Evolutionary conservation across 2,113 vertebrate species (phyloP).

Genomic region (Passer montanus): DNA sequence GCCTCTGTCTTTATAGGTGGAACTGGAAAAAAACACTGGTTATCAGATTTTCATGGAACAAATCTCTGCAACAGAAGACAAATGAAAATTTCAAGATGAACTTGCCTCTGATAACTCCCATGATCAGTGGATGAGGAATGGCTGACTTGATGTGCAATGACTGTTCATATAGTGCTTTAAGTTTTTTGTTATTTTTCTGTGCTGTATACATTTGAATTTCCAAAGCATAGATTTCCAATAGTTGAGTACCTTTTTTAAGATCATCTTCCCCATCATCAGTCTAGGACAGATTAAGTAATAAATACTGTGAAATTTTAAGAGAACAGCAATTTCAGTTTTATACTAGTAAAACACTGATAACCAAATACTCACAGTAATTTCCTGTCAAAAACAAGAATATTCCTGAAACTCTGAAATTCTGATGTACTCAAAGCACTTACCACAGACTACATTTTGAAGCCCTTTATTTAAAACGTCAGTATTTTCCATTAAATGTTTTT

Average conservation of each 20-base stretch:
- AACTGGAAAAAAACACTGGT: neutral
- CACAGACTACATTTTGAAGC: neutral
- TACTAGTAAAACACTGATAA: neutral
- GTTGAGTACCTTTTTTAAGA: slow-evolving; percentile 97
- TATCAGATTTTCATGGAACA: neutral
- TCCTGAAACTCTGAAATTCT: neutral
- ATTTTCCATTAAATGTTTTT: neutral
- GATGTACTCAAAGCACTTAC: neutral
- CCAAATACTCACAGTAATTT: slow-evolving; percentile 4
- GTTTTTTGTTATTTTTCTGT: slow-evolving; percentile 99
- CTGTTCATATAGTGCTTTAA: slow-evolving; percentile 98
- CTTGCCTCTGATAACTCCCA: slow-evolving; percentile 98
- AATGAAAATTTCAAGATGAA: slow-evolving; percentile 8
- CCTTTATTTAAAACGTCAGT: neutral
- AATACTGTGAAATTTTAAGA: slow-evolving; percentile 54
- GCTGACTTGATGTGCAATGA: slow-evolving; percentile 99
- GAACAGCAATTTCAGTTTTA: slow-evolving; percentile 25
- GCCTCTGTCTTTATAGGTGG: neutral
- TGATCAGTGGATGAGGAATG: slow-evolving; percentile 98
- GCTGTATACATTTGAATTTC: slow-evolving; percentile 99
- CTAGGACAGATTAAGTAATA: slow-evolving; percentile 74
- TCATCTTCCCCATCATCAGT: slow-evolving; percentile 99
- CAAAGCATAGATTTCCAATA: slow-evolving; percentile 98
- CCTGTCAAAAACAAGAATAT: neutral
- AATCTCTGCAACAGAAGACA: neutral